Base-by-base conservation (phyloP, 2,888 invertebrate genomes). In the Brachynemurus nebulosus region DNA sequence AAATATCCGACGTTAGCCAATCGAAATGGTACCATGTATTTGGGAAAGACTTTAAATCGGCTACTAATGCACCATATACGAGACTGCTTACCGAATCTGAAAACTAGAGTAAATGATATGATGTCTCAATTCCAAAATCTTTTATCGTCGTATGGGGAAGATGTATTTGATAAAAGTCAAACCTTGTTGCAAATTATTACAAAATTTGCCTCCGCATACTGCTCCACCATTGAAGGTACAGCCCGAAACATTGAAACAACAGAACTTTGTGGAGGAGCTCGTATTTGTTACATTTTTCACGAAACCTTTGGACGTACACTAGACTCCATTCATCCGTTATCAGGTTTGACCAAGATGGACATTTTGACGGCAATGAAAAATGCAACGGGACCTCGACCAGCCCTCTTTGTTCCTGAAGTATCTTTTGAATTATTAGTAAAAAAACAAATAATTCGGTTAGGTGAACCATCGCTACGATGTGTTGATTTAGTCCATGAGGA, bases 201-300 rank as follows among this genome's bases (percentile, higher is more conserved):
- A 0, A 93, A 96, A 67, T 99, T 99, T 66, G 95, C 98, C 2
- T 92, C 95, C 48, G 92, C 96, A 2, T 99, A 99, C 62, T 96
- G 93, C 59, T 80, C 86, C 3, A 98, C 98, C 0, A 97, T 99
- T 52, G 98, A 99, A 58, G 98, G 98, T 34, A 98, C 97, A 0
- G 80, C 97, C 0, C 75, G 92, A 47, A 96, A 97, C 57, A 98
- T 98, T 49, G 97, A 97, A 67, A 98, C 97, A 0, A 90, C 95
- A 0, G 97, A 97, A 66, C 66, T 99, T 56, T 96, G 97, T 60
- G 98, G 98, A 1, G 98, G 98, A 12, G 98, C 98, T 5, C 76
- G 98, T 53, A 97, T 99, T 58, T 97, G 97, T 62, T 99, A 96
- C 60, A 98, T 99, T 61, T 99, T 99, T 68, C 97, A 99, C 60